Conservation (phyloP, 2,888 invertebrate species). For the Pteria penguin region DNA sequence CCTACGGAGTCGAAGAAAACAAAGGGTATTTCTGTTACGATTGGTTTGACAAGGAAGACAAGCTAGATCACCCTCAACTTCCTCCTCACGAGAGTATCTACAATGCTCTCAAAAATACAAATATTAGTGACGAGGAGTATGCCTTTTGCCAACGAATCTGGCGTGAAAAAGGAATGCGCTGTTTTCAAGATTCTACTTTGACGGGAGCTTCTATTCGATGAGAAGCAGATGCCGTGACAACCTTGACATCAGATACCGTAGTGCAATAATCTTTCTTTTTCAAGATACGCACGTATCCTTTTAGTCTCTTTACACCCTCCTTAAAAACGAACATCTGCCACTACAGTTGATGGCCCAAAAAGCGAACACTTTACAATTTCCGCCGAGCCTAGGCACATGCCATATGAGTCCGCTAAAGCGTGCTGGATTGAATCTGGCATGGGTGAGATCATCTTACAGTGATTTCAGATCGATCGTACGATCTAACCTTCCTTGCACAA, state of each 20-base stretch:
- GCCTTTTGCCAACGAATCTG: constrained; percentile 38
- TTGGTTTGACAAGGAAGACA: background rate
- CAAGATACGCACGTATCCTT: background rate
- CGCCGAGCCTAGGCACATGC: background rate
- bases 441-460: no score
- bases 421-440: background rate
- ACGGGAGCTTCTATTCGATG: background rate
- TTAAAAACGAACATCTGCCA: no score
- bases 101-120: constrained; percentile 15
- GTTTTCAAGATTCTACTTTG: constrained; percentile 47
- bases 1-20: constrained; percentile 41
- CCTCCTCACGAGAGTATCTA: constrained; percentile 30
- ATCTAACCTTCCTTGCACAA: no score
- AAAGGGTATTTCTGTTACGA: constrained; percentile 47
- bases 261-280: background rate
- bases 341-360: no score
- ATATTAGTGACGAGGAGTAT: constrained; percentile 22
- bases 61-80: background rate
- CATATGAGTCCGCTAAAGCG: background rate
- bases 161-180: constrained; percentile 42
- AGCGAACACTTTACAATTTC: no score
- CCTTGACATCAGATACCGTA: background rate
- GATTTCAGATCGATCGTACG: no score
- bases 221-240: constrained; percentile 11
- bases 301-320: background rate